Conservation (phyloP, 1,140 invertebrate species). For the Drosophila kohkoa region DNA sequence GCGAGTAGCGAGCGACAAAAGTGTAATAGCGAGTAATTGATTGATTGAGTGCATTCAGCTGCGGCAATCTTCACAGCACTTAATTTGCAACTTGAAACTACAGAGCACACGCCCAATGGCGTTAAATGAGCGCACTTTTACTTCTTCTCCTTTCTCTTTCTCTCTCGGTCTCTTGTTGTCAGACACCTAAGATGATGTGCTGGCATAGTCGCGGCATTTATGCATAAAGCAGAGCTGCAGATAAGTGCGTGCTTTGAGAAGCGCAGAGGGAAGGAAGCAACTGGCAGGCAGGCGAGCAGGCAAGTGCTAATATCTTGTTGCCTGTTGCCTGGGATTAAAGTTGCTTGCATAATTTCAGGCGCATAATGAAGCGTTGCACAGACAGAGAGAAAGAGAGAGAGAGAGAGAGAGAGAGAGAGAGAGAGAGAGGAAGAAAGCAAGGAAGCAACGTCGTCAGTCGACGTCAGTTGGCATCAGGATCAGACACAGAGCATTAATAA, state of each 20-base stretch:
- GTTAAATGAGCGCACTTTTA: conserved; percentile 19
- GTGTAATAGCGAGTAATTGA: conserved; percentile 25
- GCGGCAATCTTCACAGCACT: conserved; percentile 10
- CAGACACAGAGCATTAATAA: conserved; percentile 28
- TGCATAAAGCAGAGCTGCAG: conserved; percentile 66
- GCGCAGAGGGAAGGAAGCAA: not conserved
- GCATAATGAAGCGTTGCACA: conserved; percentile 63
- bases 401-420: not conserved
- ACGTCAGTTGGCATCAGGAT: no score
- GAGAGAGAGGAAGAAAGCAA: no score
- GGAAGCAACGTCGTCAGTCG: not conserved
- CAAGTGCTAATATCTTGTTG: conserved; percentile 50
- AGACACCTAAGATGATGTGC: not conserved
- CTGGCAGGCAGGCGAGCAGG: not conserved
- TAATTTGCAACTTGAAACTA: conserved; percentile 18
- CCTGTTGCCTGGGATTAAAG: conserved; percentile 68
- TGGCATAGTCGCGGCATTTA: conserved; percentile 67
- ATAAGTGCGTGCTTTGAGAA: conserved; percentile 45
- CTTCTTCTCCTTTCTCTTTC: not conserved
- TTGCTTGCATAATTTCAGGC: conserved; percentile 70
- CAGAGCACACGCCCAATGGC: conserved; percentile 13
- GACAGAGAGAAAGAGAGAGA: not conserved
- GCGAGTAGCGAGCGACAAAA: conserved; percentile 1
- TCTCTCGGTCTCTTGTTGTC: no score
- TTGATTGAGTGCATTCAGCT: conserved; percentile 32